Evolutionary conservation across 1,140 invertebrate genomes (phyloP), one percentile per base, ranked within the genome.

Genomic region (Cryptotermes secundus): DNA sequence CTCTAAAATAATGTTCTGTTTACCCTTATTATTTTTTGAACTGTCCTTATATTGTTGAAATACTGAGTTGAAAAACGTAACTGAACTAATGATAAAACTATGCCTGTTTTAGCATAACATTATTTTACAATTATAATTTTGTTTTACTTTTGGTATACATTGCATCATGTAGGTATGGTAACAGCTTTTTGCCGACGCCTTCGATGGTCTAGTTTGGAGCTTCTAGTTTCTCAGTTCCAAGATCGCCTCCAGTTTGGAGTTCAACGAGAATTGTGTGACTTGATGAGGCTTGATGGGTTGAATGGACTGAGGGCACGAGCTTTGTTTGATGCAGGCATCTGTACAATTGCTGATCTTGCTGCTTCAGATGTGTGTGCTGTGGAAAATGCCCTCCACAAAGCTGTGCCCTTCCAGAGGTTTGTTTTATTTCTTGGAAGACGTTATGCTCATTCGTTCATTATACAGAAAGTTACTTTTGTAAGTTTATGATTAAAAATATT

Each of bases 241-340:
- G 94, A 96, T 86, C 93, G 99, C 31, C 91, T 99, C 35, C 96
- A 97, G 86, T 99, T 99, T 91, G 99, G 98, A 22, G 95, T 99
- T 45, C 95, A 97, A 87, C 92, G 95, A 81, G 98, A 99, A 88
- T 91, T 99, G 12, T 92, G 98, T 84, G 98, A 99, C 88, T 91
- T 99, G 59, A 95, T 99, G 90, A 93, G 95, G 85, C 90, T 99
- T 53, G 92, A 96, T 16, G 92, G 94, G 86, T 89, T 99, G 53
- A 98, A 97, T 90, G 96, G 96, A 2, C 92, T 95, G 85, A 92
- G 95, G 86, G 98, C 98, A 1, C 92, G 98, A 88, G 93, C 94
- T 45, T 90, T 99, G 14, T 98, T 94, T 88, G 94, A 97, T 90
- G 93, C 93, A 45, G 97, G 96, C n/a, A 95, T 97, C 86, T 94